A percentile compares a stretch with the other conserved stretches of the same genome.
Conservation (phyloP, 1,140 invertebrate genomes). For the Drosophila parvula region DNA sequence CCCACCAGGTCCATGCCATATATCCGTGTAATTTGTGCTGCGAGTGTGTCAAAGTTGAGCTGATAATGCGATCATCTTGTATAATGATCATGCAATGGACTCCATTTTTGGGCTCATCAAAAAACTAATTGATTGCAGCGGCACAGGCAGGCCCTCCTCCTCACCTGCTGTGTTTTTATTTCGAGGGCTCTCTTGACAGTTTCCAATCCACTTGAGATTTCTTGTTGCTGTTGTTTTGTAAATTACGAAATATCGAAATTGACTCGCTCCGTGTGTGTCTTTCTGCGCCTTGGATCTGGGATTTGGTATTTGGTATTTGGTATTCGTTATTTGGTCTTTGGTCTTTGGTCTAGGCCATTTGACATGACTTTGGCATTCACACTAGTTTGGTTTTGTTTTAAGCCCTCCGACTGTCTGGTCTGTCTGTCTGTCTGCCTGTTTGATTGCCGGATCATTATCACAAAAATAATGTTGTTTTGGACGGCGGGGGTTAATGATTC, state of each 20-base stretch:
- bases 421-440: constrained; percentile 31
- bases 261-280: constrained; percentile 9
- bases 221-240: neutral
- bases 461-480: constrained; percentile 51
- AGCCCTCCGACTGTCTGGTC: constrained; percentile 32
- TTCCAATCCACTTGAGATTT: constrained; percentile 46
- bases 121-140: constrained; percentile 43
- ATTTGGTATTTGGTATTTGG: constrained; percentile 14
- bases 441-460: constrained; percentile 76
- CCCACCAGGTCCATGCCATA: constrained; percentile 26
- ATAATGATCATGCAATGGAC: constrained; percentile 52
- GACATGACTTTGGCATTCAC: constrained; percentile 74
- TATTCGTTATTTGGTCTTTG: constrained; percentile 35
- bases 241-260: constrained; percentile 52
- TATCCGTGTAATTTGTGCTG: constrained; percentile 32
- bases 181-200: constrained; percentile 36
- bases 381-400: constrained; percentile 41
- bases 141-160: constrained; percentile 8
- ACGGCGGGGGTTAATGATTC: constrained; percentile 48
- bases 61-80: constrained; percentile 49
- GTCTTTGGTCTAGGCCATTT: constrained; percentile 64
- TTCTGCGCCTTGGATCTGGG: constrained; percentile 13
- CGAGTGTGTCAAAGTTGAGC: constrained; percentile 45
- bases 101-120: constrained; percentile 30
- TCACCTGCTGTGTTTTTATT: constrained; percentile 42